Base-by-base conservation (phyloP, 2,888 invertebrate genomes). In the Scelioninae gen. 1 region DNA sequence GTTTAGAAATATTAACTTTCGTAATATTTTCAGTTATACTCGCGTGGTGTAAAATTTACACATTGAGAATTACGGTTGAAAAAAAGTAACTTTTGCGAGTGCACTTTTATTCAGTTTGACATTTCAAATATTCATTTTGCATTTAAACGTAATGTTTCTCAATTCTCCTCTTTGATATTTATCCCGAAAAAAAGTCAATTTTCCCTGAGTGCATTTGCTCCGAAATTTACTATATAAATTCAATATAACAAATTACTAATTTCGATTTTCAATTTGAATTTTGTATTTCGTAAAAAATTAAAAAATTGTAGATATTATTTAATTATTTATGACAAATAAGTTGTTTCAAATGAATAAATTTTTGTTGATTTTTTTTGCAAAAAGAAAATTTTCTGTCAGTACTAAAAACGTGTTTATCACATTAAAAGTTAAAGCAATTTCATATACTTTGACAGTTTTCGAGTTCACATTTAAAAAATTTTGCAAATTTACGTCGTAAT, bases 111-210 rank as follows among this genome's bases (percentile, higher is more conserved):
- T 68, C 29, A 56, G 32, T 68, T 68, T 45, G 16, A 45, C 23
- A 16, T 58, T 58, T 58, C 9, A 49, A 71, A 58, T 49, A 58
- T 58, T 58, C 58, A 60, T 71, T 71, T 71, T 71, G 49, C 31
- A 60, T 58, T 71, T 58, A 58, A 71, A 31, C 16, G 32, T 56
- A 47, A 45, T 58, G n/a, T 58, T 69, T 58, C 29, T 56, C 56
- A 58, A 55, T 45, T 69, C 45, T 58, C 3, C 43, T 29, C 49
- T 58, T 71, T 58, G 58, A 49, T 60, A 58, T 60, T 71, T 47
- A 56, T 58, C 34, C 38, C 7, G 43, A 16, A 6, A 58, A 71
- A 43, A 58, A 71, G 55, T 66, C 58, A 60, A 68, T 71, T 71
- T 71, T 38, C 51, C 40, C 45, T 60, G 60, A 60, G 60, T 60